Percentiles rank a stretch among this genome's conserved stretches.
Evolutionary conservation across 2,888 invertebrate species (phyloP).

Genomic region (Lepidonotus clava): DNA sequence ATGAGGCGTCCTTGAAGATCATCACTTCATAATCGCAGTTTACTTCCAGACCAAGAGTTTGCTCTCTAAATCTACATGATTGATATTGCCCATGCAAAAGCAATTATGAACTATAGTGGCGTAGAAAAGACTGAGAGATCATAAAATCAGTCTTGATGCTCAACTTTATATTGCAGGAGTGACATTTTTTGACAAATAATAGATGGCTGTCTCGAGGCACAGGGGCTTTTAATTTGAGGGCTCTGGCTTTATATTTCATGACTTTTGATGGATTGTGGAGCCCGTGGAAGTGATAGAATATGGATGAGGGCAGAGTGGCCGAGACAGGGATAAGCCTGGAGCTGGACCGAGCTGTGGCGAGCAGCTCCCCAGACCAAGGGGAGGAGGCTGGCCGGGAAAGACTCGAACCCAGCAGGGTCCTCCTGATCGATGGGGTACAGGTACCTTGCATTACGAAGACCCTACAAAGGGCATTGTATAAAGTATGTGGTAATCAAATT

Average conservation of each 20-base stretch:
- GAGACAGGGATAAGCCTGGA: constrained; percentile 19
- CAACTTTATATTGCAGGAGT: not conserved
- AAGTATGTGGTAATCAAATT: too few species aligned
- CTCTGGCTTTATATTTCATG: not conserved
- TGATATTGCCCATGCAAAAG: too few species aligned
- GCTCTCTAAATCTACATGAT: too few species aligned
- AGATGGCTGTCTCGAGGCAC: not conserved
- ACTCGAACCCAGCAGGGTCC: not conserved
- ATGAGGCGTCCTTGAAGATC: too few species aligned
- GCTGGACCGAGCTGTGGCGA: not conserved
- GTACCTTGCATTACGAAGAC: too few species aligned
- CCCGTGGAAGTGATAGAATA: not conserved
- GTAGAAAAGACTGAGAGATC: too few species aligned
- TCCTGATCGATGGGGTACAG: not conserved
- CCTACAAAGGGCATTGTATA: too few species aligned
- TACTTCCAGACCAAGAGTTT: too few species aligned
- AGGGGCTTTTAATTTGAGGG: not conserved
- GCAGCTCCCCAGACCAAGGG: not conserved
- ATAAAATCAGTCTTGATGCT: too few species aligned
- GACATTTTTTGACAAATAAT: not conserved
- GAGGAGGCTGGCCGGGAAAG: not conserved
- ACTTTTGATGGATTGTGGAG: constrained; percentile 16
- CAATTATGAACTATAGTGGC: too few species aligned
- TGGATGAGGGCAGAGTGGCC: not conserved
- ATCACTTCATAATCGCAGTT: too few species aligned